Base-by-base conservation (phyloP, 2,888 invertebrate genomes). In the Caenorhabditis sp. region DNA sequence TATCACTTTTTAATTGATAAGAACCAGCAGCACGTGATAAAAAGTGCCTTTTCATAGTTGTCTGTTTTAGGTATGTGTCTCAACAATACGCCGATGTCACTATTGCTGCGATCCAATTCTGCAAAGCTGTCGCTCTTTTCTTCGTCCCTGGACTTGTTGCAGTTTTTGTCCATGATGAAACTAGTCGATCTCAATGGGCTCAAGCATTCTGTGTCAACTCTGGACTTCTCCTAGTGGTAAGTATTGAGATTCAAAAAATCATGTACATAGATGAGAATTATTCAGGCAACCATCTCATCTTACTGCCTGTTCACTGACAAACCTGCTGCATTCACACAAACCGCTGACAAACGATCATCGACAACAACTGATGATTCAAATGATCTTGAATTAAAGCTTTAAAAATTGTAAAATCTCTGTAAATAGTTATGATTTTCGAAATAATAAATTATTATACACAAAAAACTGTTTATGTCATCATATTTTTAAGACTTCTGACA, bases 51-150 rank as follows among this genome's bases (percentile, higher is more conserved):
- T 52, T 21, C 5, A 31, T 31, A 31, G n/a, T n/a, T n/a, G n/a
- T n/a, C n/a, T n/a, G n/a, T 52, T 52, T 3, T 21, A 52, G 52
- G 4, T 52, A 52, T 21, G 52, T 52, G 8, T 52, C 52, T 31
- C 67, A 67, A 59, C 73, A 73, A 59, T 73, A 61, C 60, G 73
- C 69, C 14, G 69, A 73, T 31, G 69, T 73, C 25, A 69, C 69
- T 2, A 69, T 73, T 23, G 68, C 73, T 2, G 67, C 69, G 0
- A 69, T 73, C 21, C 73, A 73, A 38, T 73, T 68, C 49, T 69
- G 67, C 53, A 73, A 73, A 43, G 69, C 69, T 25, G 50, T 73
- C 21, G 73, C 73, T 0, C 59, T 73, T 0, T 73, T 73, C 63
- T 65, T 68, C 31, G 68, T 63, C 0, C 73, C 73, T 3, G 73